Conservation (phyloP, 35 echinoderm and acorn worm genomes). For the Diadema setosum region DNA sequence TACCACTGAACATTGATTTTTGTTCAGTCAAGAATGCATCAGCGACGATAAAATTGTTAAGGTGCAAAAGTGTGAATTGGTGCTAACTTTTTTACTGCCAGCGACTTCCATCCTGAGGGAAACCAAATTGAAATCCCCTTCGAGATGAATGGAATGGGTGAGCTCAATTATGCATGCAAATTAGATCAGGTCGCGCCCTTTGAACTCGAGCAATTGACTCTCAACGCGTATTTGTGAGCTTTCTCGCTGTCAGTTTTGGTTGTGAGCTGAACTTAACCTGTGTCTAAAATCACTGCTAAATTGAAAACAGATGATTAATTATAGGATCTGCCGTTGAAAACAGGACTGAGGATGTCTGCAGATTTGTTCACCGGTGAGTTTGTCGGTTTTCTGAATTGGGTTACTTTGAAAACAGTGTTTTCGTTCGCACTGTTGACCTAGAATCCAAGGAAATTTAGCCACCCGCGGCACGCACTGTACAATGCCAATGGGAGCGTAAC, state of each 20-base stretch:
- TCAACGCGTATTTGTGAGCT: neutral
- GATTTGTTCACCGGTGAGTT: neutral
- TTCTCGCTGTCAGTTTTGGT: neutral
- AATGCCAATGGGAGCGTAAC: neutral
- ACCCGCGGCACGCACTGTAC: neutral
- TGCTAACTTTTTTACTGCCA: too few species aligned
- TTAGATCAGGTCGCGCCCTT: neutral
- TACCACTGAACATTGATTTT: too few species aligned
- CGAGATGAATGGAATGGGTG: neutral
- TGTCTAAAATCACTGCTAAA: neutral
- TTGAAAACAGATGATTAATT: neutral
- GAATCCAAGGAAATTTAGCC: neutral
- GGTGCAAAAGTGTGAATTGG: too few species aligned
- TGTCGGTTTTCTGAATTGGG: neutral
- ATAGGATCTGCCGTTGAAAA: neutral
- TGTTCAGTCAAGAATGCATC: too few species aligned
- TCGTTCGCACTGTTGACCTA: neutral
- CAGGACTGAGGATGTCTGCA: neutral
- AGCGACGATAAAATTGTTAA: too few species aligned
- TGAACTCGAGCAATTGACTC: neutral
- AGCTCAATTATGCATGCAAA: neutral
- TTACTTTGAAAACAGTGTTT: neutral
- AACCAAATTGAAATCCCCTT: too few species aligned
- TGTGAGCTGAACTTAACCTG: neutral
- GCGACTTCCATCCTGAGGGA: too few species aligned